phyloP scores from a whole-genome alignment of 2,797 vertebrate genomes.

The Buceros bicornis region DNA sequence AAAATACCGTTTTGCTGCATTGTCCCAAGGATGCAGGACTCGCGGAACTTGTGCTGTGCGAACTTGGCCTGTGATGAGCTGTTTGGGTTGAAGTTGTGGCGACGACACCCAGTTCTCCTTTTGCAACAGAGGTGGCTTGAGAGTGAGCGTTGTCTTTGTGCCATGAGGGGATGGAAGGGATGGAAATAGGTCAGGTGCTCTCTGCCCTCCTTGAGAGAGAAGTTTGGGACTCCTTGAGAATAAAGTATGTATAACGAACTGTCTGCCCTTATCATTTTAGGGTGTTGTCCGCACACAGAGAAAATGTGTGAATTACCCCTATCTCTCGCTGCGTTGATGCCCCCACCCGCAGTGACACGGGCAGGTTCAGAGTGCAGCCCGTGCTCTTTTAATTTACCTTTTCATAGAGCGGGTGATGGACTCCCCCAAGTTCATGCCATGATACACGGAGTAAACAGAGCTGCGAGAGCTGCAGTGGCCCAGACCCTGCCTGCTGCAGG shows the following conservation, averaged over 20 bases:
- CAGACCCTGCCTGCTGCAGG: background rate
- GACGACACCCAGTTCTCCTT: background rate
- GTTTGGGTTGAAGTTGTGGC: background rate
- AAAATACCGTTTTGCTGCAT: fast-evolving
- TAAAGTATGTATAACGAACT: background rate
- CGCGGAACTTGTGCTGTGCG: background rate
- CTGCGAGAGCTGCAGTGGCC: too few relatives aligned
- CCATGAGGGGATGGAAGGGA: fast-evolving
- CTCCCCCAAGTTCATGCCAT: fast-evolving
- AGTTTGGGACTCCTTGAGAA: background rate
- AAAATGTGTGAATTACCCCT: background rate
- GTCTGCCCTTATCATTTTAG: background rate
- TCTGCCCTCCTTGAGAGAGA: background rate
- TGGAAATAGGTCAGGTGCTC: background rate
- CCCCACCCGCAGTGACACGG: background rate
- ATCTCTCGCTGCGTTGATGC: background rate
- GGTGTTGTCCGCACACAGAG: background rate
- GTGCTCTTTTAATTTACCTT: background rate
- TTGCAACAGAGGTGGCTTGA: fast-evolving
- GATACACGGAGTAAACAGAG: background rate
- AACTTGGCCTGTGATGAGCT: background rate
- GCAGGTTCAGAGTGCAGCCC: background rate
- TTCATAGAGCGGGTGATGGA: background rate
- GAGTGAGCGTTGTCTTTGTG: background rate
- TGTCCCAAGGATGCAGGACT: fast-evolving